Base-by-base conservation (phyloP, 2,888 invertebrate species). In the Cryptocephalus primarius region DNA sequence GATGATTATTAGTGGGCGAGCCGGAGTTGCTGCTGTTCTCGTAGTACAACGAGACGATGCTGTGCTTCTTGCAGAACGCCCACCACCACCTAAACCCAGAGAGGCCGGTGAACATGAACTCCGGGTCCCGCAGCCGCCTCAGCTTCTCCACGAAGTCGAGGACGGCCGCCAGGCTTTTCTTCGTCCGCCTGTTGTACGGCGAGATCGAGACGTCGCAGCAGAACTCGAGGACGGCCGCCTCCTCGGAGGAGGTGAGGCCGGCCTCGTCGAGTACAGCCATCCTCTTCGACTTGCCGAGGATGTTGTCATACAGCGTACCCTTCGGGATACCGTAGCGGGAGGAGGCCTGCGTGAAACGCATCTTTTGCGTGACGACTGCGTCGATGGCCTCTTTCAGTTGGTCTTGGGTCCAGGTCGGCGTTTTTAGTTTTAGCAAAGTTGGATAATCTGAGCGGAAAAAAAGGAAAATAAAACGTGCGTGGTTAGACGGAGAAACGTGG, bases 31-130 rank as follows among this genome's bases (percentile, higher is more conserved):
- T 36, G 36, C 12, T 36, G 36, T 36, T 36, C 36, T 74, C 73
- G 55, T 72, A 79, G 61, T 77, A 78, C 43, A 80, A 66, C 45
- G 84, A 84, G 1, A 83, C 82, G 51, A 85, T 81, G 46, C 82
- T 81, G 69, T 85, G 81, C 61, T 85, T 85, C 68, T 85, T 85
- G 70, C 85, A 85, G 60, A 85, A 85, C 0, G 85, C 85, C 85
- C 85, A 85, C 85, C 85, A 85, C 85, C 85, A 85, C 10, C 83
- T 71, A 60, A 82, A 85, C 1, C 84, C 84, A 14, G 79, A 78
- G n/a, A 83, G 71, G n/a, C 82, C 81, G 46, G 77, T 75, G 60
- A 85, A 83, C 51, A 75, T 68, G 62, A 85, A 85, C 51, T 72
- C 74, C 2, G 83, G 81, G 48, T 83, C 80, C 50, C 80, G 72